Base-by-base conservation (phyloP, 2,113 vertebrate genomes). In the Forbesichthys papilliferus region DNA sequence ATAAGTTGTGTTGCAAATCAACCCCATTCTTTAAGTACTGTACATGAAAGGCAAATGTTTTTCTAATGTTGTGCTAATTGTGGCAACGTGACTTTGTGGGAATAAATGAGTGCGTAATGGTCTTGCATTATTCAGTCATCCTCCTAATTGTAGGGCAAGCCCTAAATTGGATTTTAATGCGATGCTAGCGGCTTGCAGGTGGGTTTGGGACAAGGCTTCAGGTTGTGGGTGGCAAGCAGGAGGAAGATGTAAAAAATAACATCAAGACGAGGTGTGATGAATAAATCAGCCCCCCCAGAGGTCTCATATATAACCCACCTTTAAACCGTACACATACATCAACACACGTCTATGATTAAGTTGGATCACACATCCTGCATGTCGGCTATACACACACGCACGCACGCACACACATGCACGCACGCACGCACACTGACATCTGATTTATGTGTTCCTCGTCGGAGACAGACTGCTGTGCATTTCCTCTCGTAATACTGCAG, bases 91-190 rank as follows among this genome's bases (percentile, higher is more conserved):
- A n/a, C 72, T 78, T 76, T 76, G 46, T 61, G 74, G 68, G 70
- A 69, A 74, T 75, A 70, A 84, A 80, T 84, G 75, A 11, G 68
- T 77, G 69, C 61, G 66, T 65, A 68, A 75, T 52, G 16, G 66
- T 61, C 69, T 75, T 62, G 54, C 68, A 13, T 6, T 79, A 68
- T 67, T 52, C 49, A 20, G 69, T 54, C 47, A 75, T 69, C 69
- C 68, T 55, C 46, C 73, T 42, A 74, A 74, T 69, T 80, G 68
- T 57, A 51, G 59, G 69, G 67, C 36, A 49, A 60, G 61, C 62
- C 61, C 49, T 75, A 60, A 75, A 76, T 62, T 61, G 61, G 72
- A 74, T 80, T 77, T 82, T 75, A 83, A 81, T 83, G 64, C n/a
- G 52, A 42, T 42, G 36, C 36, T 42, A 8, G 36, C 36, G n/a